phyloP scores from a whole-genome alignment of 2,113 vertebrate genomes.

The Deroptyus accipitrinus region DNA sequence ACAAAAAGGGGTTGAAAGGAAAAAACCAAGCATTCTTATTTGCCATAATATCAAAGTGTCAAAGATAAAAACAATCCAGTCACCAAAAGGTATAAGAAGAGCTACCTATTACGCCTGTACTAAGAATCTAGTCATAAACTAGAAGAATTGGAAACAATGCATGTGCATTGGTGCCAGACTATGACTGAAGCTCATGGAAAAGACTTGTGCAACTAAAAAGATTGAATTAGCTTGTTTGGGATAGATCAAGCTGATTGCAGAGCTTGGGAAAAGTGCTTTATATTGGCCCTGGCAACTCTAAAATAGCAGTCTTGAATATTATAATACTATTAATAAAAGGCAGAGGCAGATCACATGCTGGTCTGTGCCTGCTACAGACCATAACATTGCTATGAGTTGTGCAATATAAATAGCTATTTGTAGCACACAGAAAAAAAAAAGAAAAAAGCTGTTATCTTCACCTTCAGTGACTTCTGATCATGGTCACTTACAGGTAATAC shows the following conservation, averaged over 20 bases:
- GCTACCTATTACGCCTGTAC: neutral
- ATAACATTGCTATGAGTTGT: neutral
- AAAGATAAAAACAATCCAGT: neutral
- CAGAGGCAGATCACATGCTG: neutral
- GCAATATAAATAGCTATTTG: neutral
- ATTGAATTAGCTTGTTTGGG: neutral
- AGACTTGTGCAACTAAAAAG: neutral
- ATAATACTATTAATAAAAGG: neutral
- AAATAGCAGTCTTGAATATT: neutral
- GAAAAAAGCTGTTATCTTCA: neutral
- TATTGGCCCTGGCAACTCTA: neutral
- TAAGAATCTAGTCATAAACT: neutral
- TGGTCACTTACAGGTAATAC: neutral
- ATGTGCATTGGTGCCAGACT: fast-evolving
- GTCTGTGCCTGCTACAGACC: neutral
- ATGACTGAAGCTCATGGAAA: neutral
- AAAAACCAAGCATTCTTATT: neutral
- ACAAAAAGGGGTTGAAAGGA: neutral
- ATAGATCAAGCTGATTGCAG: neutral
- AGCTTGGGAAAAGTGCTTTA: neutral
- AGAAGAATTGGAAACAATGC: neutral
- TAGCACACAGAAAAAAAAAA: neutral
- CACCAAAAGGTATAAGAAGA: neutral
- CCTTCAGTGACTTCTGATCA: neutral
- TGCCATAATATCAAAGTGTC: neutral